Base-by-base conservation (phyloP, 53 echinoderm and acorn worm species). In the Hippasteria phrygiana region DNA sequence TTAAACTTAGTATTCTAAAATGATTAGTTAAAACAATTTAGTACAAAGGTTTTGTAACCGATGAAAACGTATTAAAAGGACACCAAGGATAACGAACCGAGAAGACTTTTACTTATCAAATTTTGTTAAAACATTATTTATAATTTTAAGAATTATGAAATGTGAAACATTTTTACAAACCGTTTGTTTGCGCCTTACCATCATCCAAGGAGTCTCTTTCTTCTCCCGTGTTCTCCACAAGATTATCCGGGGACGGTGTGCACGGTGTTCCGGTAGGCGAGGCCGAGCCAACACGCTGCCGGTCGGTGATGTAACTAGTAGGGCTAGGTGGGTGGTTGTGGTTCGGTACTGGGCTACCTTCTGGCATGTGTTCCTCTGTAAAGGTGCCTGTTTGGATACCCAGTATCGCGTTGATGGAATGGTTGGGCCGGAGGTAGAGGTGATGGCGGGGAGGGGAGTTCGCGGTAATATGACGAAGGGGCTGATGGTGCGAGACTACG, bases 371-470 rank as follows among this genome's bases (percentile, higher is more conserved):
- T 46, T 27, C 46, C 29, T 55, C 46, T 48, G 55, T 11, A 47
- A 29, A 24, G 40, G 37, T 51, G 66, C 17, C 71, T 67, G 74
- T 67, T 27, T 85, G 64, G 43, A 93, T 73, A 20, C 95, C 95
- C 24, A 95, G 78, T 32, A 95, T 95, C 0, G 95, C 91, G 54
- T 95, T 91, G 42, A 95, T 95, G 35, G 93, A 91, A 77, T 95
- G 93, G 43, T 72, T 95, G 1, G 93, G 94, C 5, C 87, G 78
- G 20, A 26, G 42, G 80, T 59, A 34, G 38, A 27, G 70, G 63
- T 81, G 74, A 22, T 62, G 20, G 39, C 51, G 63, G 27, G 8
- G 27, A 5, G 24, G 71, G 16, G 40, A 9, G 63, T 45, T 62
- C 16, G 8, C 24, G 34, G 47, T 47, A 31, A 72, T 13, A 34